Evolutionary conservation across 2,797 vertebrate genomes (phyloP).

Genomic region (Pipistrellus nathusii): DNA sequence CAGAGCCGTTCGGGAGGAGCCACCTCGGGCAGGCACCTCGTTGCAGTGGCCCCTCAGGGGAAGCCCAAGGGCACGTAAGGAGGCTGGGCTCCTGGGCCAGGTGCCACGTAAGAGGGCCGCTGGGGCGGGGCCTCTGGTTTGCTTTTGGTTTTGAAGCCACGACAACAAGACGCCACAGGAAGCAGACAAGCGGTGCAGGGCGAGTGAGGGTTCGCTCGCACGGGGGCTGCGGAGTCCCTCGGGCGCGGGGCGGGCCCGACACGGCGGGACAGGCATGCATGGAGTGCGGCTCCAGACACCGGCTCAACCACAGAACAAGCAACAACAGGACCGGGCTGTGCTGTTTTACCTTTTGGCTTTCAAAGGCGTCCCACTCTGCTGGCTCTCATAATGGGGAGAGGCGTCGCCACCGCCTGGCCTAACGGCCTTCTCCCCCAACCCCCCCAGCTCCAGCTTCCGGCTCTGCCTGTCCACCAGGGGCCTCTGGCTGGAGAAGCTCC

Average conservation of each 20-base stretch:
- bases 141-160: conserved; percentile 26
- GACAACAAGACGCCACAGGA: background rate
- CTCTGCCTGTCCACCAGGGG: conserved; percentile 95
- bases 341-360: conserved; percentile 92
- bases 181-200: conserved; percentile 16
- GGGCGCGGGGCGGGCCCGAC: background rate
- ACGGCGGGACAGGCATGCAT: background rate
- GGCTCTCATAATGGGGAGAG: conserved; percentile 90
- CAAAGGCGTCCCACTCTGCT: conserved; percentile 92
- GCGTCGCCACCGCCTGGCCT: conserved; percentile 90
- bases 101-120: background rate
- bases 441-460: conserved; percentile 93
- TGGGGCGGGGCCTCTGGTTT: background rate
- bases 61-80: rapidly evolving
- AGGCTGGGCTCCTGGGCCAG: background rate
- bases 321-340: conserved; percentile 9
- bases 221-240: background rate
- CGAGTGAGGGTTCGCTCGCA: background rate
- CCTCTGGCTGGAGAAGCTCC: conserved; percentile 98
- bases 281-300: background rate
- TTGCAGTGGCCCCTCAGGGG: background rate
- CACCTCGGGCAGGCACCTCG: background rate
- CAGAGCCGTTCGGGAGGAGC: background rate
- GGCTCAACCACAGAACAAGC: background rate
- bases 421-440: conserved; percentile 90